phyloP scores from a whole-genome alignment of 2,113 vertebrate species.

The Cyanoramphus novaezelandiae region DNA sequence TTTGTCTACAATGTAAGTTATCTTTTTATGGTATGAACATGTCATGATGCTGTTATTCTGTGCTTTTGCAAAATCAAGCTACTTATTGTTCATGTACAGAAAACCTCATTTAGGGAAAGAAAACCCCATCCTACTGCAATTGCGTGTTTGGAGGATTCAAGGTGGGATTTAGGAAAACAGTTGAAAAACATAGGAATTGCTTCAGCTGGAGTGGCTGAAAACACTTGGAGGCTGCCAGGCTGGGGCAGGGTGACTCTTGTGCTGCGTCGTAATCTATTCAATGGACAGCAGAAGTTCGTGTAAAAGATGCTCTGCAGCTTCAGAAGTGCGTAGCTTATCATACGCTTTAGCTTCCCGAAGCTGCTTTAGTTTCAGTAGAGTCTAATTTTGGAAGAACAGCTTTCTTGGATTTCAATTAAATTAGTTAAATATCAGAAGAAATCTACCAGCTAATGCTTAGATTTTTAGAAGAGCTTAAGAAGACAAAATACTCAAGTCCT shows the following conservation, averaged over 20 bases:
- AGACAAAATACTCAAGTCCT: background rate
- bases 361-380: background rate
- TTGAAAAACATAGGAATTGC: background rate
- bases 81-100: background rate
- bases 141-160: background rate
- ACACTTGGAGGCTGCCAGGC: background rate
- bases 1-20: conserved; percentile 94
- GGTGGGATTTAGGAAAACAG: background rate
- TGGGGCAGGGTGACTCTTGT: background rate
- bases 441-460: background rate
- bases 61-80: background rate
- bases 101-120: background rate
- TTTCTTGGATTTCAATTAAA: background rate
- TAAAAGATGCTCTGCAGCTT: background rate
- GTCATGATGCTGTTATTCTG: background rate
- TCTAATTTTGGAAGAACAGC: background rate
- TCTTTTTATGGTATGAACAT: background rate
- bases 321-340: background rate
- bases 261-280: background rate
- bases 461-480: background rate
- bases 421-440: background rate
- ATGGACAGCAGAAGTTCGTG: background rate
- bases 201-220: background rate
- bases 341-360: background rate
- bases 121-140: background rate